phyloP scores from a whole-genome alignment of 2,888 invertebrate genomes.

The Dryadula phaetusa region DNA sequence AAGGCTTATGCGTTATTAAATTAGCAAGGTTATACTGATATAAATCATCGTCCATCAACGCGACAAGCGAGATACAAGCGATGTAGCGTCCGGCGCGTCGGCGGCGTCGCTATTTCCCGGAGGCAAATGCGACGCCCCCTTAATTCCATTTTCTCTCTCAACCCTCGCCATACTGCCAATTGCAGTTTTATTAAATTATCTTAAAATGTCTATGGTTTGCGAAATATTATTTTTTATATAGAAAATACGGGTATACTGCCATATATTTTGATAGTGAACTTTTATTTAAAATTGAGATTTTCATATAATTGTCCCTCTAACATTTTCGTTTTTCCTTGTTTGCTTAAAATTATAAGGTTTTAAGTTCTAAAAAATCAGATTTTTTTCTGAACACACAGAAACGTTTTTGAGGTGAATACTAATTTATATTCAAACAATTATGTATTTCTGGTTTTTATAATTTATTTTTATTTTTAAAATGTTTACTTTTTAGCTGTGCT shows the following conservation, averaged over 20 bases:
- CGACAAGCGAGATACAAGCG: slow-evolving; percentile 12
- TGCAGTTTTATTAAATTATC: slow-evolving; percentile 44
- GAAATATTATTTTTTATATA: slow-evolving; percentile 32
- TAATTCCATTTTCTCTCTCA: slow-evolving; percentile 47
- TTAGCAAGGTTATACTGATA: neutral
- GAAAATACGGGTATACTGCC: no score
- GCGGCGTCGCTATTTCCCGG: slow-evolving; percentile 45
- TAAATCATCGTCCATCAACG: slow-evolving; percentile 23
- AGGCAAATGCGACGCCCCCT: slow-evolving; percentile 47
- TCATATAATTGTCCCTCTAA: neutral
- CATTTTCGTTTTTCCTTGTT: no score
- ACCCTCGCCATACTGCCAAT: slow-evolving; percentile 44
- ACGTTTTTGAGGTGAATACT: no score
- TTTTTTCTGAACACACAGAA: no score
- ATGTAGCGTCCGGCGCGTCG: slow-evolving; percentile 32
- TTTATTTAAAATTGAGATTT: neutral
- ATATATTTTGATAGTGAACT: no score
- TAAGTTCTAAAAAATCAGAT: no score
- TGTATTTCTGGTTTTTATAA: no score
- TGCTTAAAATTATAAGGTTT: no score
- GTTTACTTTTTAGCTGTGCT: neutral
- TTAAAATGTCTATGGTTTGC: slow-evolving; percentile 38
- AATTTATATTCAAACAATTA: no score
- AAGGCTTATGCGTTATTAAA: neutral
- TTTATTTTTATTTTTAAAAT: no score